Evolutionary conservation across 2,888 invertebrate species (phyloP), one percentile per base, ranked within the genome.

Genomic region (Luperina testacea): DNA sequence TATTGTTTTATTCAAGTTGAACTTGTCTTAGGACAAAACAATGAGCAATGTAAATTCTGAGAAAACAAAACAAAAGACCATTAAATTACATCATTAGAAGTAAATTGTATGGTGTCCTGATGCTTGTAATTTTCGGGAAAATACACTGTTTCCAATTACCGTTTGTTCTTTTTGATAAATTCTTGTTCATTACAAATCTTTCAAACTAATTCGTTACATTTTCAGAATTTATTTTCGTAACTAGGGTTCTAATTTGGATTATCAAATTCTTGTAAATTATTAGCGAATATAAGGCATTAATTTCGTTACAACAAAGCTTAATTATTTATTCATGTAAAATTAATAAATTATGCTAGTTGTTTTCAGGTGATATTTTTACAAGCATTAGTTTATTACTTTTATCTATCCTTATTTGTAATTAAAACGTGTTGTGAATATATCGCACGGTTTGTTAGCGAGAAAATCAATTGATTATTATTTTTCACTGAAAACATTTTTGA

Each of bases 121-220:
- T 75, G 78, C 61, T 73, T 77, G 70, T 71, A 73, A 77, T 72
- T 77, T 79, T 67, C 38, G 45, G 5, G 63, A 69, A 84, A 84
- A 69, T 84, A 84, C 57, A 75, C 73, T 86, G 68, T 74, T 73
- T 74, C 75, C 74, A 86, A 86, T 83, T 78, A 81, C 45, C 63
- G 77, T 75, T 78, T 79, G 77, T 84, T 86, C 77, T 78, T 82
- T 82, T 64, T 67, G 48, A 64, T 70, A 83, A 68, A 86, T 78
- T 81, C 38, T 81, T 67, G 38, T 76, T 85, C 76, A 80, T 75
- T 85, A 64, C 53, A 75, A 85, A 53, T 72, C 61, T 85, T 75
- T 80, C 27, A 45, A 73, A 72, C 61, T n/a, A 72, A 75, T 81
- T 78, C 59, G 24, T 61, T 61, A 81, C 59, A 74, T 77, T 75